These are phyloP conservation scores for Alloscopus bannaensis DNA, from an alignment of 2,888 invertebrate genomes.

Conservation along the genomic window DNA sequence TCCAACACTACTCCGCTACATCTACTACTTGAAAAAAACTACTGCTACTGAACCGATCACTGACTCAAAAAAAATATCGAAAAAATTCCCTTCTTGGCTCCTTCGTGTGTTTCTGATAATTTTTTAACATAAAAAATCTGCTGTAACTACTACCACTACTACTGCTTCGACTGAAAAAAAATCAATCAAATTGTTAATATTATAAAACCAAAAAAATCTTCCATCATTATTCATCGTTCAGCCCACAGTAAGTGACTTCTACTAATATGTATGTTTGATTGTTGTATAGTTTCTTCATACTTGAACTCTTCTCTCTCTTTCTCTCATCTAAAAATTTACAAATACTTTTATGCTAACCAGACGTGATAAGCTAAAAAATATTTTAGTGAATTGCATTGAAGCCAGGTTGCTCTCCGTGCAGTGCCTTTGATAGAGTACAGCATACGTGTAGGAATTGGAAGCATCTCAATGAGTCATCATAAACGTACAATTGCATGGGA, in stretches of 20 bases:
- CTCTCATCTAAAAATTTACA: no score
- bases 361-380: no score
- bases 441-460: no score
- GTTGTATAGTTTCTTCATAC: no score
- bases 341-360: slow-evolving; percentile 4
- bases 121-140: slow-evolving; percentile 8
- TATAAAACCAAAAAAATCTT: slow-evolving; percentile 32
- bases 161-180: slow-evolving; percentile 35
- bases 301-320: no score
- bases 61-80: slow-evolving; percentile 50
- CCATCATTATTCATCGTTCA: slow-evolving; percentile 63
- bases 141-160: slow-evolving; percentile 34
- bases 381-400: no score
- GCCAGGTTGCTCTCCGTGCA: neutral
- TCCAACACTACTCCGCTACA: slow-evolving; percentile 39
- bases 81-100: slow-evolving; percentile 50
- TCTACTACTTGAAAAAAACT: slow-evolving; percentile 53
- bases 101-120: slow-evolving; percentile 40
- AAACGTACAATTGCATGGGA: no score
- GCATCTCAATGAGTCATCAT: no score
- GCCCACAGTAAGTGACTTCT: slow-evolving; percentile 71
- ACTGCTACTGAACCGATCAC: slow-evolving; percentile 60
- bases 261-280: slow-evolving; percentile 40
- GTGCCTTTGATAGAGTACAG: no score
- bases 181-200: slow-evolving; percentile 27